Base-by-base conservation (phyloP, 2,113 vertebrate species). In the Pomatostomus ruficeps region DNA sequence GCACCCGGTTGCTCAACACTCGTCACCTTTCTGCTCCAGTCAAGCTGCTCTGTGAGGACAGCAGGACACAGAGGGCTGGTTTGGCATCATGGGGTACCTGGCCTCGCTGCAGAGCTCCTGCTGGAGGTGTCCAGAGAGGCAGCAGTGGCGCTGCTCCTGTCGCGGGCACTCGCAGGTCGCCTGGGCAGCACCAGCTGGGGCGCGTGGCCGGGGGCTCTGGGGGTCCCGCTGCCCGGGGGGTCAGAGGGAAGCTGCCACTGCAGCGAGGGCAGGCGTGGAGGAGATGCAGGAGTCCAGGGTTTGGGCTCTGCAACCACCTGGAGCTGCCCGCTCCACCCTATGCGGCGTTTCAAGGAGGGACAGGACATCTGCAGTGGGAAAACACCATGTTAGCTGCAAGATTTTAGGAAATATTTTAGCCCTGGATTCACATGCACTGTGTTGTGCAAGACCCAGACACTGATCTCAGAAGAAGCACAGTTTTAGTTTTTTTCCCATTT, bases 131-230 rank as follows among this genome's bases (percentile, higher is more conserved):
- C 93, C 0, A 31, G 29, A 3, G 82, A 19, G 61, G 71, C 6
- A 10, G 68, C 3, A 1, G 61, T 20, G 13, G 89, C 22, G 14
- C 36, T 6, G 4, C 70, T 89, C 74, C 90, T 84, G 9, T 65
- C 81, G 75, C 91, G 43, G 22, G 93, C 95, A 1, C 96, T 97
- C 2, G 43, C 21, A 1, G 98, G 96, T 5, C 57, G 83, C 23
- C 92, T 75, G 2, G 19, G 83, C n/a, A n/a, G 86, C 0, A 89
- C 95, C 2, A 96, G 98, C 8, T 70, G 97, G 8, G 97, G 97
- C 13, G 25, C 6, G 0, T 38, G 45, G n/a, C 67, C 9, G 0
- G 68, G 40, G 5, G 38, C 38, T 21, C 63, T 35, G 3, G 68
- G 81, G 23, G 71, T 33, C 63, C 92, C 75, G 5, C 24, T 63